Percentiles rank a stretch among this genome's conserved stretches.
These are phyloP conservation scores for Hippopotamyrus pictus DNA, from an alignment of 2,797 vertebrate species.

Conservation along the genomic window DNA sequence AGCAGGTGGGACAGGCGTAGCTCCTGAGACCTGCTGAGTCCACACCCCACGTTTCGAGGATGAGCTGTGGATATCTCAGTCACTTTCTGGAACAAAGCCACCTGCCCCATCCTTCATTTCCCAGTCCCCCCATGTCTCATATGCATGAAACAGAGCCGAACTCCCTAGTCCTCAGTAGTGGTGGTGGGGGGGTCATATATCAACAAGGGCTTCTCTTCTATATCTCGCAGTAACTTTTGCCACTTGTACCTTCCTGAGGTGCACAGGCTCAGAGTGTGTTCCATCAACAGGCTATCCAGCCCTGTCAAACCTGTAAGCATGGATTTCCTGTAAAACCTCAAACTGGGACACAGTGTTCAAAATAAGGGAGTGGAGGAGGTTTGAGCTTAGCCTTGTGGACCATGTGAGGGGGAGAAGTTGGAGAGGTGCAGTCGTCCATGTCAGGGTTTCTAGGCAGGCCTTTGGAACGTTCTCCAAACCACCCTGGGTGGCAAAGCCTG, in stretches of 20 bases:
- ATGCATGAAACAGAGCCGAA: not conserved
- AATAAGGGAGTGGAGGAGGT: not conserved
- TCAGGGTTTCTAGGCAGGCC: not conserved
- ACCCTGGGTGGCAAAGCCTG: not conserved
- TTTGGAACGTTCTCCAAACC: not conserved
- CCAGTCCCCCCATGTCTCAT: not conserved
- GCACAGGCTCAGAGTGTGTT: not conserved
- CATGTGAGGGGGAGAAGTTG: not conserved
- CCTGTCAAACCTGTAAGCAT: not conserved
- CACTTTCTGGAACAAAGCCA: not conserved
- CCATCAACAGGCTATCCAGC: not conserved
- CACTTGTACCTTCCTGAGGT: not conserved
- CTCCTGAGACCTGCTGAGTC: constrained; percentile 1
- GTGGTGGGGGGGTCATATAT: not conserved
- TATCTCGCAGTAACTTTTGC: not conserved
- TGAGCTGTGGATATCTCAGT: not conserved
- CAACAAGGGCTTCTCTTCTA: not conserved
- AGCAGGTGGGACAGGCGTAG: not conserved
- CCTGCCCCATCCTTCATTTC: not conserved
- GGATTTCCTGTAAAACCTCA: not conserved
- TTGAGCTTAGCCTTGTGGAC: not conserved
- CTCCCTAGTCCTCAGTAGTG: not conserved
- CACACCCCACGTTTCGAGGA: not conserved
- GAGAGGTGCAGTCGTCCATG: not conserved
- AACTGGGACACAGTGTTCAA: not conserved